Evolutionary conservation across 2,797 vertebrate genomes (phyloP).

Genomic region (Girardinus metallicus): DNA sequence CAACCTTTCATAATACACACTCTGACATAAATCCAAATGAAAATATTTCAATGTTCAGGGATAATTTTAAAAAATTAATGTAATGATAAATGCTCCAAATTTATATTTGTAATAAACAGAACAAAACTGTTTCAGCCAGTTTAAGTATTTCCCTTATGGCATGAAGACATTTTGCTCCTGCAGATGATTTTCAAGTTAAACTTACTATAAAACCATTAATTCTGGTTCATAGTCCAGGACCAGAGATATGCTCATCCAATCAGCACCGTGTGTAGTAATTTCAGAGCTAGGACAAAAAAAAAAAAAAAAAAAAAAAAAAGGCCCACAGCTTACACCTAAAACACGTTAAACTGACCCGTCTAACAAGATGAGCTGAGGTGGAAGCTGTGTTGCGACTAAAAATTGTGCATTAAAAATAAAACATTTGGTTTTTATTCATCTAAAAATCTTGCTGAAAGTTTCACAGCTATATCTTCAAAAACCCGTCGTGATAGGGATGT

Average conservation of each 20-base stretch:
- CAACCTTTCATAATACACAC: background rate
- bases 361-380: background rate
- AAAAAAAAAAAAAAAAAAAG: background rate
- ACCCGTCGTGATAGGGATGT: background rate
- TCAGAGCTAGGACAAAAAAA: conserved; percentile 35
- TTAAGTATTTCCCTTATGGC: background rate
- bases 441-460: conserved; percentile 25
- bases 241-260: conserved; percentile 6
- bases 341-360: conserved; percentile 4
- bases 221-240: background rate
- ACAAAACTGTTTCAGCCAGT: background rate
- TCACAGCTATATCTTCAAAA: conserved; percentile 13
- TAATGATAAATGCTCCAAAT: background rate
- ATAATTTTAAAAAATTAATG: background rate
- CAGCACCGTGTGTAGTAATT: conserved; percentile 11
- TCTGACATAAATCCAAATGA: background rate
- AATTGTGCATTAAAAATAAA: conserved; percentile 17
- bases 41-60: background rate
- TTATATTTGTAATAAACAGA: background rate
- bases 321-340: conserved; percentile 9
- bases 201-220: background rate
- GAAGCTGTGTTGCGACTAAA: conserved; percentile 28
- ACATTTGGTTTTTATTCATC: conserved; percentile 40
- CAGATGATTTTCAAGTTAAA: background rate
- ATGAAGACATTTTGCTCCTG: background rate